Percentiles rank a stretch among this genome's conserved stretches.
These are phyloP conservation scores for Brienomyrus brachyistius DNA, from an alignment of 2,113 vertebrate species.

Conservation along the genomic window DNA sequence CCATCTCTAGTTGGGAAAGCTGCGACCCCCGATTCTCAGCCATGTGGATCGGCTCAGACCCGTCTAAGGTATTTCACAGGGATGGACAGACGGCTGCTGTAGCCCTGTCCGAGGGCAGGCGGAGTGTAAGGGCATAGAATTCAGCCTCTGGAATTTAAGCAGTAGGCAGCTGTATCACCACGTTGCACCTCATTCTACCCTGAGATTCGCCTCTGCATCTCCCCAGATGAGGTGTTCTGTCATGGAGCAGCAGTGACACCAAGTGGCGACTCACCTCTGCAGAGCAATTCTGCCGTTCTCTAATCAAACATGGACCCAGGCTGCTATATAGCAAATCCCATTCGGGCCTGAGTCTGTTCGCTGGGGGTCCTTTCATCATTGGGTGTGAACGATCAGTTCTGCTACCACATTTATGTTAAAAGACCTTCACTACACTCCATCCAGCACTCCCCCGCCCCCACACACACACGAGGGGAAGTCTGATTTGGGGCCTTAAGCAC, in stretches of 20 bases:
- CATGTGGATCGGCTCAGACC: conserved; percentile 11
- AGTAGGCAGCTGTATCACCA: neutral
- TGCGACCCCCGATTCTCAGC: neutral
- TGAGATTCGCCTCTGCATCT: conserved; percentile 1
- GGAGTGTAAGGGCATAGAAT: neutral
- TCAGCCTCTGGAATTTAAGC: neutral
- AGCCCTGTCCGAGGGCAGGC: neutral
- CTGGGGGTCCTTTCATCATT: neutral
- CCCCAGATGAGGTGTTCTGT: neutral
- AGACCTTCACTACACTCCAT: too few relatives aligned
- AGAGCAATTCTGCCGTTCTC: neutral
- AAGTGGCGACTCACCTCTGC: conserved; percentile 21
- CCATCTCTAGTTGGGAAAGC: neutral
- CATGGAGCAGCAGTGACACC: conserved; percentile 32
- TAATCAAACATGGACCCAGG: neutral
- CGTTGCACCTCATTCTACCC: neutral
- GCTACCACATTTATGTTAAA: neutral
- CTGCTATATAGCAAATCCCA: neutral
- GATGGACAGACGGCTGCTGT: neutral
- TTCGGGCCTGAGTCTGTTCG: neutral
- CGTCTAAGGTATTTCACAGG: conserved; percentile 5
- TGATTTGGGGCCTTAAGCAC: neutral
- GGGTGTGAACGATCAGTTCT: neutral
- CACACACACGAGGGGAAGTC: neutral
- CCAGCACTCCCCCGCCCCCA: neutral